phyloP scores from a whole-genome alignment of 2,888 invertebrate genomes.

The Fragum fragum region DNA sequence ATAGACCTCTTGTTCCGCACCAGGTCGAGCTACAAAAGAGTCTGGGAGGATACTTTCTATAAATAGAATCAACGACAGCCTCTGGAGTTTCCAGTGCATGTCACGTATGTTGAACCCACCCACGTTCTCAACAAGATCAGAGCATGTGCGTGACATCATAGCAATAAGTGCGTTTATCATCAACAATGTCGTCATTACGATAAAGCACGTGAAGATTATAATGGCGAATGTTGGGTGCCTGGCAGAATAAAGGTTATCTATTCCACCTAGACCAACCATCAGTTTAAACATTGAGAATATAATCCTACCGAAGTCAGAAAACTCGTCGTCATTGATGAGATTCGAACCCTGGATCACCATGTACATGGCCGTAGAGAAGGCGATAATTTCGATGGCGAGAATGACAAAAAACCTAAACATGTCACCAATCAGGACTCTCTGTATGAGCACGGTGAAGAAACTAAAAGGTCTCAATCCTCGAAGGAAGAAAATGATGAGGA shows the following conservation, averaged over 20 bases:
- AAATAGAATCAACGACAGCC: conserved; percentile 64
- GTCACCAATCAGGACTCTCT: conserved; percentile 72
- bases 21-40: conserved; percentile 30
- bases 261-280: conserved; percentile 74
- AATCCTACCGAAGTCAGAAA: conserved; percentile 52
- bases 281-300: conserved; percentile 74
- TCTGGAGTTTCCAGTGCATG: conserved; percentile 66
- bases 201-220: conserved; percentile 67
- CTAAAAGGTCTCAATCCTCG: conserved; percentile 73
- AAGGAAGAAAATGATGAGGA: conserved; percentile 74
- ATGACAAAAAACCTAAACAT: conserved; percentile 71
- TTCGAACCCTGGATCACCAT: conserved; percentile 67
- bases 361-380: conserved; percentile 76
- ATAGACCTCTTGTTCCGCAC: conserved; percentile 21
- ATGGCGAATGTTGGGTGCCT: conserved; percentile 67
- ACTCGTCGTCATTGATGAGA: conserved; percentile 37
- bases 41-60: conserved; percentile 62
- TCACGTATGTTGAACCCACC: conserved; percentile 53
- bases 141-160: conserved; percentile 74
- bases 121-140: conserved; percentile 65
- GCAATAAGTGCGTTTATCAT: conserved; percentile 77
- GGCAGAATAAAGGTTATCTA: conserved; percentile 59
- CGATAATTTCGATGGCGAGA: conserved; percentile 68
- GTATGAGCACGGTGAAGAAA: conserved; percentile 78
- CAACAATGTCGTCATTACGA: conserved; percentile 72